phyloP scores from a whole-genome alignment of 2,113 vertebrate genomes.

The Polyodon spathula region DNA sequence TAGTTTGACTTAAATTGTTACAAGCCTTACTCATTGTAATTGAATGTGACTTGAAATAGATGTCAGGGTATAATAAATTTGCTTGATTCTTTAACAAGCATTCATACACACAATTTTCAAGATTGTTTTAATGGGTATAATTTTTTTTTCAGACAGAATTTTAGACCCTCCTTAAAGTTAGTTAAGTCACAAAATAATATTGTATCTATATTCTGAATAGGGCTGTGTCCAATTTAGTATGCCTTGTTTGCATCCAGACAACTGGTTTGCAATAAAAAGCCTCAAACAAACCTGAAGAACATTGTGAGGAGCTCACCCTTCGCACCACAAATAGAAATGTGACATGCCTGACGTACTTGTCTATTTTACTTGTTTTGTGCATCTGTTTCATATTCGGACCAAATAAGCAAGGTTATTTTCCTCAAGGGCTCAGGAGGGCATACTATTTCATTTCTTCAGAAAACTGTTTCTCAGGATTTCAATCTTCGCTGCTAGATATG shows the following conservation, averaged over 20 bases:
- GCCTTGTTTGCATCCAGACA: conserved; percentile 1
- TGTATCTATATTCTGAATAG: too few relatives aligned
- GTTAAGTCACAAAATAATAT: too few relatives aligned
- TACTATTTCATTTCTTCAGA: conserved; percentile 97
- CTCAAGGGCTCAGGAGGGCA: conserved; percentile 93
- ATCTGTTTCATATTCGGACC: conserved; percentile 85
- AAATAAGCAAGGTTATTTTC: conserved; percentile 80
- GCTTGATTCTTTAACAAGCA: too few relatives aligned
- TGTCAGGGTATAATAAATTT: too few relatives aligned
- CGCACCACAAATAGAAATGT: conserved; percentile 69
- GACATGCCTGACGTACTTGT: conserved; percentile 75
- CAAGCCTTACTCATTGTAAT: too few relatives aligned
- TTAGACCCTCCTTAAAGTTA: too few relatives aligned
- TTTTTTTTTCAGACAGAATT: too few relatives aligned
- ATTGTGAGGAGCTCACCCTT: conserved; percentile 56
- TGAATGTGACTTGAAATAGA: too few relatives aligned
- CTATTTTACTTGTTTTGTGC: conserved; percentile 83
- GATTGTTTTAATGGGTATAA: too few relatives aligned
- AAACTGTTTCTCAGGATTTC: conserved; percentile 99
- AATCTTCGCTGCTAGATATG: conserved; percentile 96
- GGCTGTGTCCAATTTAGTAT: not conserved
- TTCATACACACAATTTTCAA: too few relatives aligned
- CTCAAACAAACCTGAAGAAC: conserved; percentile 41
- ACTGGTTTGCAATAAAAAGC: conserved; percentile 9
- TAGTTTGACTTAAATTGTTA: too few relatives aligned